Base-by-base conservation (phyloP, 1,140 invertebrate genomes). In the Drosophila rhopaloa region DNA sequence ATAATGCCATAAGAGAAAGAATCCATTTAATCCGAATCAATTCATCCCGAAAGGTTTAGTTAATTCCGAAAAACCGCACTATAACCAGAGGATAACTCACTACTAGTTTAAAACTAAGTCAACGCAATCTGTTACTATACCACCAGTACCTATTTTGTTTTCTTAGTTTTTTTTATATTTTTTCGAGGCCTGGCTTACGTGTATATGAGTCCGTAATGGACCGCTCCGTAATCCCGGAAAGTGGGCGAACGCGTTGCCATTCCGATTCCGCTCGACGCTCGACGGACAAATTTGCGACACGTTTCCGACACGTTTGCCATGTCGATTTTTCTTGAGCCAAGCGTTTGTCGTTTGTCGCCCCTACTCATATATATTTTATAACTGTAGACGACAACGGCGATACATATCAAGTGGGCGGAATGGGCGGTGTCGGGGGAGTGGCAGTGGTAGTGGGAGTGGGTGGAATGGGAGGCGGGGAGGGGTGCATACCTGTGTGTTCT, bases 331-430 rank as follows among this genome's bases (percentile, higher is more conserved):
- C 84, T 88, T 89, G 79, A 77, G 83, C 84, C 75, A 72, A 79
- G 32, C 80, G 80, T 79, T 82, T 86, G 75, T 71, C 82, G 75
- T 79, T 75, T 77, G 78, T 67, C 74, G 72, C 62, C 32, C 56
- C 70, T 66, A 65, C 79, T 82, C 83, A 88, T 83, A 88, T 89
- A 89, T 89, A 83, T 88, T 86, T 86, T 88, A 86, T 88, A 86
- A 77, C 83, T 77, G 56, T 70, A 77, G 72, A 89, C 70, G 63
- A 65, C 55, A 53, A 76, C 57, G 63, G 57, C 81, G 81, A 84
- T 84, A 76, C 81, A 81, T 81, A 86, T 84, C 67, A 78, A 74
- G 71, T 74, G 56, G 71, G 47, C 50, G 47, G 29, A 40, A 4
- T 58, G 24, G 61, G 44, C 4, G 24, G 24, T 24, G 24, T 19